Base-by-base conservation (phyloP, 1,140 invertebrate species). In the Drosophila fuyamai region DNA sequence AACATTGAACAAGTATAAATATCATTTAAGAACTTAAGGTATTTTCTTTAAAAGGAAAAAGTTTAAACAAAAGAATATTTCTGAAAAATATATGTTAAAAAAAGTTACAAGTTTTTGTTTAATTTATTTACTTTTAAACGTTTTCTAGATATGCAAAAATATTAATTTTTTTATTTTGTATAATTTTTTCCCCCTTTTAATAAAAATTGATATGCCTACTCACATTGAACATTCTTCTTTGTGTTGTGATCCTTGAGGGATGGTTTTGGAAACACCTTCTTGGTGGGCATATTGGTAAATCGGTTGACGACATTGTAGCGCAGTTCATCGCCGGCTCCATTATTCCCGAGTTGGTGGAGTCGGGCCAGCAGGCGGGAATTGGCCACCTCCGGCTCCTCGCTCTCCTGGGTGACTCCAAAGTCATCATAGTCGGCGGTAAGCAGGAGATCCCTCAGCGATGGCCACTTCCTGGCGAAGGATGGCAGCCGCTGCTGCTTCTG, bases 221-320 rank as follows among this genome's bases (percentile, higher is more conserved):
- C 38, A 92, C 90, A 91, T 68, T 92, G 90, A 23, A 90, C 86
- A 76, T 92, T 92, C 63, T 91, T 92, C 47, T 92, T 92, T 63
- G 70, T 85, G 48, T 76, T 90, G 36, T 91, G 90, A 50, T 89
- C 82, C 36, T 91, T 89, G 13, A 58, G 23, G 0, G 68, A 50
- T 1, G 54, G 36, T 36, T 53, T 41, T 32, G 76, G 50, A 12
- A 70, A 29, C n/a, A 79, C 41, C 57, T 86, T 86, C 71, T 86
- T 86, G 38, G 44, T 38, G 38, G 70, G 75, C 48, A 86, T 58
- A n/a, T 56, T 57, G 14, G 82, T 61, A n/a, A 79, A 27, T 1
- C 61, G 75, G 46, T 63, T 65, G 10, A 78, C 54, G 23, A 67
- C 32, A 38, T 86, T 81, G 27, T 67, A 76, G 12, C 67, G 57